These are phyloP conservation scores for Parnassius apollo DNA, from an alignment of 2,888 invertebrate species.

Conservation along the genomic window DNA sequence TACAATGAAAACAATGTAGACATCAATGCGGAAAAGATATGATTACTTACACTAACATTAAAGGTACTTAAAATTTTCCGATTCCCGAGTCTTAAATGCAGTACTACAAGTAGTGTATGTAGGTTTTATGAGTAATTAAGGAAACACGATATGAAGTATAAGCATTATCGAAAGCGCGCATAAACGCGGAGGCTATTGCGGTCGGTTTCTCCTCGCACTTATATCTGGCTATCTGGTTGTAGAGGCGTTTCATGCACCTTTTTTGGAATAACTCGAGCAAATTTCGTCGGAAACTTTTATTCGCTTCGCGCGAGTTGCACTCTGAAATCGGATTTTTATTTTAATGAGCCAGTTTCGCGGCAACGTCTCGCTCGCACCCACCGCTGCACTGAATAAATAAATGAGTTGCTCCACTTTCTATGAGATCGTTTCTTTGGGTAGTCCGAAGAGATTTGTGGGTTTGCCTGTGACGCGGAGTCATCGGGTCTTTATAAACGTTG, in stretches of 20 bases:
- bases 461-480: slow-evolving; percentile 38
- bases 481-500: slow-evolving; percentile 23
- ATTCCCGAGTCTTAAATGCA: slow-evolving; percentile 33
- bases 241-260: slow-evolving; percentile 73
- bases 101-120: slow-evolving; percentile 17
- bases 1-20: slow-evolving; percentile 51
- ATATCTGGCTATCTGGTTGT: slow-evolving; percentile 66
- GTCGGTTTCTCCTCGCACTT: slow-evolving; percentile 72
- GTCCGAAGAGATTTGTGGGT: slow-evolving; percentile 54
- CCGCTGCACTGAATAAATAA: slow-evolving; percentile 77
- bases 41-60: slow-evolving; percentile 38
- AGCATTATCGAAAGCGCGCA: slow-evolving; percentile 50
- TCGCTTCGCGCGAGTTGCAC: slow-evolving; percentile 71
- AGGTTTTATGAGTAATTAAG: slow-evolving; percentile 31
- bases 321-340: slow-evolving; percentile 78
- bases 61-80: slow-evolving; percentile 35
- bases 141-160: slow-evolving; percentile 33
- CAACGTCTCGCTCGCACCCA: slow-evolving; percentile 69
- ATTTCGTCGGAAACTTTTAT: slow-evolving; percentile 77
- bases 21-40: slow-evolving; percentile 57
- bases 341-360: slow-evolving; percentile 77
- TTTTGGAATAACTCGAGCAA: slow-evolving; percentile 81
- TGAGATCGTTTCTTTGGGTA: slow-evolving; percentile 77
- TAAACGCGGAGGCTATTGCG: slow-evolving; percentile 56
- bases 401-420: slow-evolving; percentile 80